phyloP scores from a whole-genome alignment of 92 coral and sea anemone genomes.

The Phenganax subtilis region DNA sequence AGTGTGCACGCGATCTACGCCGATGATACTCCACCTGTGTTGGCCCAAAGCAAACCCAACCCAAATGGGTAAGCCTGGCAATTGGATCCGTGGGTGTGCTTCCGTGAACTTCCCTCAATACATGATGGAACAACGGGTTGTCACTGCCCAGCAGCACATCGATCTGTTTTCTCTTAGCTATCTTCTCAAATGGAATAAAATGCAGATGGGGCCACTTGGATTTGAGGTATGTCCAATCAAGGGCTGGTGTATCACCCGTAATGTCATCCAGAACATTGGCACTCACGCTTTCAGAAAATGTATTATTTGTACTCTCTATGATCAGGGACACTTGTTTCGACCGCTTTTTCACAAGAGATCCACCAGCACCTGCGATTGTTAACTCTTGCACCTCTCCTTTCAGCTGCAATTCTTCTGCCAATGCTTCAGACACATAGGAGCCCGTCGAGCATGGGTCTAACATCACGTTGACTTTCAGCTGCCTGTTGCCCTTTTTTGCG shows the following conservation, averaged over 20 bases:
- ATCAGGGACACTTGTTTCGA: conserved; percentile 33
- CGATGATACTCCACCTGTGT: conserved; percentile 38
- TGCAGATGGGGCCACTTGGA: conserved; percentile 56
- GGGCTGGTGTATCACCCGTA: conserved; percentile 46
- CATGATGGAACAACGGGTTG: conserved; percentile 53
- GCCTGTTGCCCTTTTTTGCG: conserved; percentile 29
- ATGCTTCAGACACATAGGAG: conserved; percentile 44
- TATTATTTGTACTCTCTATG: conserved; percentile 25
- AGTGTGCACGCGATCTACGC: conserved; percentile 45
- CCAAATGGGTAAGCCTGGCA: too few species aligned
- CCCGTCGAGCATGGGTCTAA: conserved; percentile 55
- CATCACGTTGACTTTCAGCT: conserved; percentile 52
- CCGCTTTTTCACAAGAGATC: conserved; percentile 19
- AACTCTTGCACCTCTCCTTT: conserved; percentile 32
- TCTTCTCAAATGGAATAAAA: conserved; percentile 37
- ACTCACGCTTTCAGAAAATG: conserved; percentile 13
- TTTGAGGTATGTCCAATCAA: conserved; percentile 46
- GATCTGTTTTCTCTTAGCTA: conserved; percentile 40
- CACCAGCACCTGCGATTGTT: conserved; percentile 45
- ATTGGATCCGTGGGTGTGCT: too few species aligned
- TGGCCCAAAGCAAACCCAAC: too few species aligned
- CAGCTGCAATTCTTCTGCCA: background rate
- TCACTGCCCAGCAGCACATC: conserved; percentile 54
- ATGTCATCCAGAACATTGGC: conserved; percentile 51
- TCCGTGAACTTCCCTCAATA: background rate